phyloP scores from a whole-genome alignment of 2,113 vertebrate species.

The Muntiacus muntjak region DNA sequence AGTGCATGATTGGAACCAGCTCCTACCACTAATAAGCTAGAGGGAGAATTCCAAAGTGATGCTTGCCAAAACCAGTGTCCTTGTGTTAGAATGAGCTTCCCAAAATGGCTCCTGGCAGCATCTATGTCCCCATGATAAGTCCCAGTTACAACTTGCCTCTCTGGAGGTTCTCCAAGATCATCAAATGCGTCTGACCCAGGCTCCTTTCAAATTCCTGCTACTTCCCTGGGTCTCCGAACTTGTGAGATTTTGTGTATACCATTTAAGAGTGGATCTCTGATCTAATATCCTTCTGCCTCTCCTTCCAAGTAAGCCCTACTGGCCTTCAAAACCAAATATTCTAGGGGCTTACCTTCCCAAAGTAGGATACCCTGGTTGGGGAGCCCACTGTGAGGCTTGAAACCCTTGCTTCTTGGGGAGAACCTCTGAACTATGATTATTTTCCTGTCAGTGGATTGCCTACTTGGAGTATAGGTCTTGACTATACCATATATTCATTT shows the following conservation, averaged over 20 bases:
- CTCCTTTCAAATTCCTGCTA: not conserved
- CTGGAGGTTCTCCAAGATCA: not conserved
- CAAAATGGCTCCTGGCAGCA: not conserved
- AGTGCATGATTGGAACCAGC: not conserved
- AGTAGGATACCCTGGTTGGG: not conserved
- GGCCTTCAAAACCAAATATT: not conserved
- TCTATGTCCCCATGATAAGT: not conserved
- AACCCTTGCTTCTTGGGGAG: not conserved
- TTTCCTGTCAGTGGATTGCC: not conserved
- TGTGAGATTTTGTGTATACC: not conserved
- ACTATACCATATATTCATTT: not conserved
- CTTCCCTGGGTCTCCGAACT: not conserved
- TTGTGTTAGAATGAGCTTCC: not conserved
- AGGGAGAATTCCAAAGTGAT: not conserved
- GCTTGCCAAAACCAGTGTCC: not conserved
- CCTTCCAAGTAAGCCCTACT: not conserved
- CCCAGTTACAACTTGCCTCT: not conserved
- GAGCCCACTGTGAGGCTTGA: not conserved
- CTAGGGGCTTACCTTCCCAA: not conserved
- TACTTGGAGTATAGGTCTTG: not conserved
- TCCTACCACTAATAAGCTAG: not conserved
- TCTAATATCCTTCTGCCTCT: not conserved
- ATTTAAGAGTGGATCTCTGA: not conserved
- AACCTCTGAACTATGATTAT: not conserved
- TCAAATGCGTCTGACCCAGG: not conserved